Evolutionary conservation across 2,113 vertebrate species (phyloP).

Genomic region (Nanorana parkeri): DNA sequence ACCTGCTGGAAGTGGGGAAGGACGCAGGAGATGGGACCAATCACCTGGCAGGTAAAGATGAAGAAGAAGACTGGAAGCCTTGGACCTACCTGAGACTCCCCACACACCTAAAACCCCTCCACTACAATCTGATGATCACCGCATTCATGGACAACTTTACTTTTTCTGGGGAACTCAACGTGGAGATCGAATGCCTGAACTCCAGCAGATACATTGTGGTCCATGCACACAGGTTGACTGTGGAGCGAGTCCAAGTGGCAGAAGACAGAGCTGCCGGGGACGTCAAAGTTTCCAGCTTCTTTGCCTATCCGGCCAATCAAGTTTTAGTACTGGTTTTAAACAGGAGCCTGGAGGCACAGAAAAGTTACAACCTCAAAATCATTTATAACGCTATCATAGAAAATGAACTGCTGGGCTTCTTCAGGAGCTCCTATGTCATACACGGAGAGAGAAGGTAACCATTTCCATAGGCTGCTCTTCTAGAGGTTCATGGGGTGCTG

Average conservation of each 20-base stretch:
- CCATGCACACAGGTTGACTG: constrained; percentile 84
- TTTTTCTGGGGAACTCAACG: constrained; percentile 90
- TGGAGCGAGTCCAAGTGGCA: constrained; percentile 84
- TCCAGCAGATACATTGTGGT: constrained; percentile 91
- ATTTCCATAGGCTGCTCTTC: background rate
- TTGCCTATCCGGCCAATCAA: constrained; percentile 84
- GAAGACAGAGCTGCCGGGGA: constrained; percentile 83
- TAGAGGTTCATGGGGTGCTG: no score
- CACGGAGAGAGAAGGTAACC: constrained; percentile 87
- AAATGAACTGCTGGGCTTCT: constrained; percentile 94
- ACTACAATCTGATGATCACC: constrained; percentile 89
- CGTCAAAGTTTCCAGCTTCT: constrained; percentile 83
- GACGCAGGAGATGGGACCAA: constrained; percentile 50
- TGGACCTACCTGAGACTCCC: constrained; percentile 86
- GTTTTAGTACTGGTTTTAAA: constrained; percentile 89
- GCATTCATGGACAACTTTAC: constrained; percentile 97
- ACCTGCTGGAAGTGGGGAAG: constrained; percentile 63
- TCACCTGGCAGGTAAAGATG: constrained; percentile 54
- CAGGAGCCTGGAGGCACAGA: constrained; percentile 84
- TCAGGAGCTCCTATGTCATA: constrained; percentile 90
- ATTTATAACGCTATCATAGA: constrained; percentile 90
- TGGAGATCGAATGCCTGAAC: constrained; percentile 88
- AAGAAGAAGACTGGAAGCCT: constrained; percentile 71
- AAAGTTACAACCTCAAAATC: constrained; percentile 88
- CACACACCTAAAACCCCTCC: constrained; percentile 81